phyloP scores from a whole-genome alignment of 2,888 invertebrate genomes.

The Clanis bilineata region DNA sequence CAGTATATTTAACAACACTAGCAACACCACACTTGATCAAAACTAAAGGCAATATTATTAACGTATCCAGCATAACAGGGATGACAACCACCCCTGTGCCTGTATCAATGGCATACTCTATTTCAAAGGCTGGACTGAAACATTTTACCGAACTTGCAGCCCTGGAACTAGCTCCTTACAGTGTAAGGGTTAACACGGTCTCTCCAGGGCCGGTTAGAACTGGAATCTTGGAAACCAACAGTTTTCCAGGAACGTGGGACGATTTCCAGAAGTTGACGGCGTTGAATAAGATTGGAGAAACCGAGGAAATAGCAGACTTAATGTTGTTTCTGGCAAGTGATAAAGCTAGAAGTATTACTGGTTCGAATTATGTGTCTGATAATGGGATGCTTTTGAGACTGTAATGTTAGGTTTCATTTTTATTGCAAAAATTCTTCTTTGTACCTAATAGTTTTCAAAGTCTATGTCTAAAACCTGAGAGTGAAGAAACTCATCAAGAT shows the following conservation, averaged over 20 bases:
- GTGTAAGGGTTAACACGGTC: slow-evolving; percentile 67
- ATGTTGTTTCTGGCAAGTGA: not conserved
- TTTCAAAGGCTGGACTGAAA: slow-evolving; percentile 42
- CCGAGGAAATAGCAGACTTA: not conserved
- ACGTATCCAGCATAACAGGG: slow-evolving; percentile 38
- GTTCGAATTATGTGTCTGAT: not conserved
- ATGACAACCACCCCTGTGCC: slow-evolving; percentile 5
- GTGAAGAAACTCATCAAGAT: too few species aligned
- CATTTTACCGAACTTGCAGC: slow-evolving; percentile 40
- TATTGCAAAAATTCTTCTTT: too few species aligned
- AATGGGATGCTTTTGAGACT: not conserved
- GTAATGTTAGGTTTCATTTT: too few species aligned
- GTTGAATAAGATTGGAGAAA: not conserved
- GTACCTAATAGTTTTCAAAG: too few species aligned
- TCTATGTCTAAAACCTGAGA: too few species aligned
- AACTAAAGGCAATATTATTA: slow-evolving; percentile 44
- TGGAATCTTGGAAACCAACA: slow-evolving; percentile 33
- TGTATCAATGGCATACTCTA: slow-evolving; percentile 25
- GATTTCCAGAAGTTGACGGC: slow-evolving; percentile 15
- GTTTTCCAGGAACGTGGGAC: slow-evolving; percentile 25
- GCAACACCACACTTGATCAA: slow-evolving; percentile 39
- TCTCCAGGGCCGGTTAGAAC: slow-evolving; percentile 82
- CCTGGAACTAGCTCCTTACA: slow-evolving; percentile 34
- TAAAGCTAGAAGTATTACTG: slow-evolving; percentile 1
- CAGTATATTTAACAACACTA: slow-evolving; percentile 34